Conservation (phyloP, 2,113 vertebrate species). For the Cochlearius cochlearius region DNA sequence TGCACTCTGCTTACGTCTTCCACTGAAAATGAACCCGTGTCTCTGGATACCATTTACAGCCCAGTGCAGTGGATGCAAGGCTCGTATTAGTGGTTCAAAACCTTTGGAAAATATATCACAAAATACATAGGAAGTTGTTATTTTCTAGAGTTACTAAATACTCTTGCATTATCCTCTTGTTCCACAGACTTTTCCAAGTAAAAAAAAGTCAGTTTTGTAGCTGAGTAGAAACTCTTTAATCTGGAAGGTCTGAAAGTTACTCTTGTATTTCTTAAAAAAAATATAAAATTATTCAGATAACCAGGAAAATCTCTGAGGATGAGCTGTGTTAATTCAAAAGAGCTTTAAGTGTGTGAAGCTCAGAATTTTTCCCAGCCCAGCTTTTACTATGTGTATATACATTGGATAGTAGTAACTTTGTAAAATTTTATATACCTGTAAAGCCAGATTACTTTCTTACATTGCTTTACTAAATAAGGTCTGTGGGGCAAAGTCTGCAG, state of each 20-base stretch:
- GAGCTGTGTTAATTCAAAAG: background rate
- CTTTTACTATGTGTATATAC: background rate
- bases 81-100: slow-evolving; percentile 25
- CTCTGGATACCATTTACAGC: background rate
- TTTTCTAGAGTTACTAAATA: slow-evolving; percentile 38
- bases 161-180: slow-evolving; percentile 4
- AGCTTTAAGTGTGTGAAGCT: background rate
- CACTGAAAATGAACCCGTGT: background rate
- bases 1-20: background rate
- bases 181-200: slow-evolving; percentile 9
- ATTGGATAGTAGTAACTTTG: background rate
- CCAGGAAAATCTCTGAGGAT: background rate
- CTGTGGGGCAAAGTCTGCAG: background rate
- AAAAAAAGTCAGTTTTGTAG: background rate
- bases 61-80: background rate
- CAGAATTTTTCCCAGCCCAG: background rate
- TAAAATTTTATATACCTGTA: background rate
- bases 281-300: background rate
- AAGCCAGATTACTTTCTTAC: background rate
- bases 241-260: background rate
- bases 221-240: background rate
- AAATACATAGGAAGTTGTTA: slow-evolving; percentile 43
- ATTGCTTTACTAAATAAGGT: background rate
- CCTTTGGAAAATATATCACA: slow-evolving; percentile 28
- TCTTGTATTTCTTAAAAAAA: background rate